Percentiles rank a stretch among this genome's conserved stretches.
Evolutionary conservation across 2,888 invertebrate species (phyloP).

Genomic region (Thymelicus lineola): DNA sequence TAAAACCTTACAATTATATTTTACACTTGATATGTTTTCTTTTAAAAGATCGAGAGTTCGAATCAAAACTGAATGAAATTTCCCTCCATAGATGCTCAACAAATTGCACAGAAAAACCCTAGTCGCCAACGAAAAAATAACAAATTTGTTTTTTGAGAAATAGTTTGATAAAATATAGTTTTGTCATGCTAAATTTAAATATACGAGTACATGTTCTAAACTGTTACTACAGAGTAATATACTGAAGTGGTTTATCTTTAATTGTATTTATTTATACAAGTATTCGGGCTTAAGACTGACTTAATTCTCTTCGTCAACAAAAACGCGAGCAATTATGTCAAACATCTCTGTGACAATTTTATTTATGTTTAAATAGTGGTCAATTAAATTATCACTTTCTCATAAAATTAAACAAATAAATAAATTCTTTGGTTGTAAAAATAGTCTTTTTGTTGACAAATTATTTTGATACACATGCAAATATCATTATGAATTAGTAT

Average conservation of each 20-base stretch:
- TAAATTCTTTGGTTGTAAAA: conserved; percentile 16
- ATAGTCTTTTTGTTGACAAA: neutral
- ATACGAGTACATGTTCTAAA: too few species aligned
- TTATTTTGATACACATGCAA: neutral
- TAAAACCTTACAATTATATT: conserved; percentile 48
- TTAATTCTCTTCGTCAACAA: too few species aligned
- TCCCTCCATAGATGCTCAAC: neutral
- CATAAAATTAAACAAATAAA: conserved; percentile 12
- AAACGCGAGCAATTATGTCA: neutral
- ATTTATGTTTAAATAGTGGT: neutral
- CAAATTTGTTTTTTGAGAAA: too few species aligned
- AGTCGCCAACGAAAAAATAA: too few species aligned
- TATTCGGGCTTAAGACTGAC: too few species aligned
- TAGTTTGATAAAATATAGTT: too few species aligned
- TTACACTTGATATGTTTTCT: conserved; percentile 60
- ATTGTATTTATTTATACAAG: too few species aligned
- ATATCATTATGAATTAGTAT: neutral
- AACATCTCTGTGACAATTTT: neutral
- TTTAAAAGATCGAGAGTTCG: conserved; percentile 52
- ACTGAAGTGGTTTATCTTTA: too few species aligned
- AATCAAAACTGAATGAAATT: conserved; percentile 12
- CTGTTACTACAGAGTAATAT: too few species aligned
- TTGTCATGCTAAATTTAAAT: too few species aligned
- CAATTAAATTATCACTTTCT: neutral
- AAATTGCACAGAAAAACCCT: neutral